Evolutionary conservation across 1,140 invertebrate species (phyloP), one percentile per base, ranked within the genome.

Genomic region (Drosophila funebris): DNA sequence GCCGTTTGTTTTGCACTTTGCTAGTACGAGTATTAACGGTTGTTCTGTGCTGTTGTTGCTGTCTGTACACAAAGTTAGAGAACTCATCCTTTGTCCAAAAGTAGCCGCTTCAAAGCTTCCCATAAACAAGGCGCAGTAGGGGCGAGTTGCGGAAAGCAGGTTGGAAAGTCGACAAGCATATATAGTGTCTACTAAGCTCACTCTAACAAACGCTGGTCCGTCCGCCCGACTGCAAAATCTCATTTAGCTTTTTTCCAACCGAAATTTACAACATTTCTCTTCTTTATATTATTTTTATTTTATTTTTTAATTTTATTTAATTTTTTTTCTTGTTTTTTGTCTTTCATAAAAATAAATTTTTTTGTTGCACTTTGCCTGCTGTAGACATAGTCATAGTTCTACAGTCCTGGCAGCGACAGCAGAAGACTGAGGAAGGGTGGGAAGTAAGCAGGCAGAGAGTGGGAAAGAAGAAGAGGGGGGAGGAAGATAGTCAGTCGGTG

Each of bases 401-500:
- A 20, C 20, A 27, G 36, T 22, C 4, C 24, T 31, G 22, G 1
- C 18, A 18, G 54, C 2, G 31, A 39, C 3, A 13, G n/a, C 13
- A n/a, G 5, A 1, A 6, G 0, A 27, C 24, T 2, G 24, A 24
- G 22, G 2, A 24, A 24, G 22, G 4, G 2, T 9, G 11, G 33
- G 11, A 4, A 3, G 2, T 3, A 3, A 13, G n/a, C 8, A 31
- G 16, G 54, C 16, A 76, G 46, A 54, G 13, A n/a, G 54, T 48
- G 13, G 31, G 54, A 9, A 6, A 7, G 22, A 14, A 4, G 16
- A 20, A 7, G 41, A 9, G 14, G 22, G 29, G 13, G 37, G 37
- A 22, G 66, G 57, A 37, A 76, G 62, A 58, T 56, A 29, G 27
- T 31, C 46, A 48, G 67, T 66, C 73, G 80, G 76, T 74, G 87